Conservation (phyloP, 2,113 vertebrate species). For the Pseudonaja textilis region DNA sequence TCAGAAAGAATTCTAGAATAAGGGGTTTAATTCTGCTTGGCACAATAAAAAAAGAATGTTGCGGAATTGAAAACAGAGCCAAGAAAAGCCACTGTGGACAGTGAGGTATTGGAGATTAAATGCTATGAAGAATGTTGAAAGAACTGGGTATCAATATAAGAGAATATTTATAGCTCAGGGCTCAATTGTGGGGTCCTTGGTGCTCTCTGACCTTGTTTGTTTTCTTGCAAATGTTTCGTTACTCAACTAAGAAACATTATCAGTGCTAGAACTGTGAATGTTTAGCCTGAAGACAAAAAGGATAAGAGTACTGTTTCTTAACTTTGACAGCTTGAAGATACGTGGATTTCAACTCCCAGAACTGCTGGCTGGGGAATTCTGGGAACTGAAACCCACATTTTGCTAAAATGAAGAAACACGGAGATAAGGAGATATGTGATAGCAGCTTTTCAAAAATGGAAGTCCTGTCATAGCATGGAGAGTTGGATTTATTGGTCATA, state of each 20-base stretch:
- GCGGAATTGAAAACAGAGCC: not conserved
- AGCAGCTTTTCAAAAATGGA: not conserved
- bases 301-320: not conserved
- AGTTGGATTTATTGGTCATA: not conserved
- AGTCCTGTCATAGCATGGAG: not conserved
- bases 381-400: not conserved
- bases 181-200: not conserved
- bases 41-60: not conserved
- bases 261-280: not conserved
- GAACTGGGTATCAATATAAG: not conserved
- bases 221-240: not conserved
- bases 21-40: not conserved
- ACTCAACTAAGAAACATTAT: not conserved
- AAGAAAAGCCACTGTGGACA: not conserved
- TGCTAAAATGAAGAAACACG: not conserved
- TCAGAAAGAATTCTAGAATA: not conserved
- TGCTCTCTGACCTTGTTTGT: not conserved
- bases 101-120: not conserved
- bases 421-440: not conserved
- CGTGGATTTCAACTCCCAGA: not conserved
- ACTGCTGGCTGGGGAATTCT: not conserved
- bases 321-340: not conserved
- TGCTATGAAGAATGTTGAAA: not conserved
- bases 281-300: not conserved
- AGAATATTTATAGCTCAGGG: not conserved